A percentile compares a stretch with the other conserved stretches of the same genome.
Evolutionary conservation across 92 coral and sea anemone species (phyloP).

Genomic region (Pocillopora grandis): DNA sequence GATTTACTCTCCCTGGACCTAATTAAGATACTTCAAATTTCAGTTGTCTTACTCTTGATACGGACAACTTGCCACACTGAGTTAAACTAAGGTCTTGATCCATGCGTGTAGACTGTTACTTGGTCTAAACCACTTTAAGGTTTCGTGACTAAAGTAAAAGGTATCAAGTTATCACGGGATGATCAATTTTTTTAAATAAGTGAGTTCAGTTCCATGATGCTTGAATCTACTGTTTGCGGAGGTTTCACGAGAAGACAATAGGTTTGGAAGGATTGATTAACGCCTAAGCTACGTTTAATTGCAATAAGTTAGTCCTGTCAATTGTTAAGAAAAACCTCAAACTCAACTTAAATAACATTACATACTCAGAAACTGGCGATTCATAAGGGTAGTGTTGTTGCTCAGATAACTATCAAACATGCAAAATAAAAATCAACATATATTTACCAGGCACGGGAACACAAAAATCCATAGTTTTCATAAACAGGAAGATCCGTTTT

Average conservation of each 20-base stretch:
- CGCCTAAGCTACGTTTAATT: too few relatives aligned
- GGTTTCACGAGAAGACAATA: too few relatives aligned
- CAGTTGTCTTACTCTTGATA: neutral
- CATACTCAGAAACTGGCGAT: neutral
- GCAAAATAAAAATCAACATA: neutral
- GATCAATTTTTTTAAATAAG: too few relatives aligned
- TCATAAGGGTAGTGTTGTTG: neutral
- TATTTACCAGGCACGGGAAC: constrained; percentile 22
- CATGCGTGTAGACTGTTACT: neutral
- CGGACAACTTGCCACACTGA: too few relatives aligned
- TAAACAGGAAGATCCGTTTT: neutral
- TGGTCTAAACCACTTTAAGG: too few relatives aligned
- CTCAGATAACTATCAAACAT: neutral
- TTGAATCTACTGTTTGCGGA: too few relatives aligned
- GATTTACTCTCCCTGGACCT: constrained; percentile 82
- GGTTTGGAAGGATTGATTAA: too few relatives aligned
- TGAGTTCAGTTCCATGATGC: too few relatives aligned
- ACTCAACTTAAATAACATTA: too few relatives aligned
- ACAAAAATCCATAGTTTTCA: constrained; percentile 22
- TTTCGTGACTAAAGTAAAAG: too few relatives aligned
- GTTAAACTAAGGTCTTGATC: neutral
- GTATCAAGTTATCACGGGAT: too few relatives aligned
- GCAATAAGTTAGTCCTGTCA: neutral
- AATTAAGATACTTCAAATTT: neutral
- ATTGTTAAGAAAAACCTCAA: neutral